Evolutionary conservation across 1,140 invertebrate genomes (phyloP).

Genomic region (Amyelois transitella): DNA sequence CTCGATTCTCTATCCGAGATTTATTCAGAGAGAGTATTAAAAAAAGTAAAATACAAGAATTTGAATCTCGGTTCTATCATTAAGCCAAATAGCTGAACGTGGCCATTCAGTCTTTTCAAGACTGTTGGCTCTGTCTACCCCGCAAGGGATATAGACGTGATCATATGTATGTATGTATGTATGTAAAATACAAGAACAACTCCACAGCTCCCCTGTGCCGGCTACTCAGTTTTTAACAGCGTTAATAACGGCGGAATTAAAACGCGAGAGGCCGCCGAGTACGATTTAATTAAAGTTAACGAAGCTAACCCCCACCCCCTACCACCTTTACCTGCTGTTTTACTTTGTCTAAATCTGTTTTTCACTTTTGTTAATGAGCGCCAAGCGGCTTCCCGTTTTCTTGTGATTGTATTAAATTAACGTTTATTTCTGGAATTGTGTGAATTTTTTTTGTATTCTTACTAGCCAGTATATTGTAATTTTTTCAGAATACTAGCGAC

Average conservation of each 20-base stretch:
- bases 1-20: not conserved
- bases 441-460: too few relatives aligned
- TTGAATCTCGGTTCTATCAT: too few relatives aligned
- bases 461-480: too few relatives aligned
- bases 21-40: not conserved
- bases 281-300: conserved; percentile 74
- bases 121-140: too few relatives aligned
- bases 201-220: conserved; percentile 29
- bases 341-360: conserved; percentile 56
- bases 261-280: conserved; percentile 68
- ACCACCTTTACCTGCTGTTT: conserved; percentile 60
- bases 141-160: too few relatives aligned
- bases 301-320: conserved; percentile 42
- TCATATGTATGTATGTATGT: not conserved
- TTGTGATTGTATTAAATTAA: not conserved
- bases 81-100: too few relatives aligned
- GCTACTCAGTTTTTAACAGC: conserved; percentile 67
- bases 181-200: too few relatives aligned
- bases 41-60: not conserved
- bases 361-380: conserved; percentile 14
- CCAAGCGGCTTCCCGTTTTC: not conserved
- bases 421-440: not conserved
- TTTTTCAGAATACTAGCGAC: too few relatives aligned
- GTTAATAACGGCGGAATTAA: conserved; percentile 74
- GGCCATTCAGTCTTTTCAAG: too few relatives aligned